Evolutionary conservation across 2,797 vertebrate genomes (phyloP).

Genomic region (Gallinago stenura): DNA sequence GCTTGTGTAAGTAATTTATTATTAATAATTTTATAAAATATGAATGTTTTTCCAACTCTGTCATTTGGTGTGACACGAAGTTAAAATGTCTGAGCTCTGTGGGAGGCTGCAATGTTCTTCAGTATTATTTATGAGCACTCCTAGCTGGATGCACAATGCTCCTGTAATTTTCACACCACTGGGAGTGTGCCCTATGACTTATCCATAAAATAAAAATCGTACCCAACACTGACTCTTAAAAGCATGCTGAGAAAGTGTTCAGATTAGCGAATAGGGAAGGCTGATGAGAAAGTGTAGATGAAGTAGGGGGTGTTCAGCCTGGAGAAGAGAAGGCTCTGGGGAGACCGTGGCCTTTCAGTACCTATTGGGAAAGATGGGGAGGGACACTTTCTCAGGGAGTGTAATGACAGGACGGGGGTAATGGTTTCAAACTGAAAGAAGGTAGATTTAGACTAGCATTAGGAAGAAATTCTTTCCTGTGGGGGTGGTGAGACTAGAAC

Average conservation of each 20-base stretch:
- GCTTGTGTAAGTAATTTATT: background rate
- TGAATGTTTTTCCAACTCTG: background rate
- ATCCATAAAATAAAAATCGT: background rate
- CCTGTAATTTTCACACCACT: background rate
- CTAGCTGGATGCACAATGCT: background rate
- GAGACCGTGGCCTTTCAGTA: background rate
- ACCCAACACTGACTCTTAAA: background rate
- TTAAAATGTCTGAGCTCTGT: background rate
- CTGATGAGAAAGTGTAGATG: background rate
- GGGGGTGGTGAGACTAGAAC: background rate
- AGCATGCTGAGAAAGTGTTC: background rate
- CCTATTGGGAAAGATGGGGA: background rate
- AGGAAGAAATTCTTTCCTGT: background rate
- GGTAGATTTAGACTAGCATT: too few species aligned
- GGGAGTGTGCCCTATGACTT: background rate
- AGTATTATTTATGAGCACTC: background rate
- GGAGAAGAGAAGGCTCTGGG: background rate
- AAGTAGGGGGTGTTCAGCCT: background rate
- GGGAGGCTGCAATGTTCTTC: background rate
- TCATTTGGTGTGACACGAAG: background rate
- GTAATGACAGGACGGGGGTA: background rate
- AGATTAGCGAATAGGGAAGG: background rate
- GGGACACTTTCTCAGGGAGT: too few species aligned
- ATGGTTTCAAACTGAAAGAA: background rate
- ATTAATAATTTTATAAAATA: background rate